phyloP scores from a whole-genome alignment of 2,113 vertebrate genomes.

The Nibea albiflora region DNA sequence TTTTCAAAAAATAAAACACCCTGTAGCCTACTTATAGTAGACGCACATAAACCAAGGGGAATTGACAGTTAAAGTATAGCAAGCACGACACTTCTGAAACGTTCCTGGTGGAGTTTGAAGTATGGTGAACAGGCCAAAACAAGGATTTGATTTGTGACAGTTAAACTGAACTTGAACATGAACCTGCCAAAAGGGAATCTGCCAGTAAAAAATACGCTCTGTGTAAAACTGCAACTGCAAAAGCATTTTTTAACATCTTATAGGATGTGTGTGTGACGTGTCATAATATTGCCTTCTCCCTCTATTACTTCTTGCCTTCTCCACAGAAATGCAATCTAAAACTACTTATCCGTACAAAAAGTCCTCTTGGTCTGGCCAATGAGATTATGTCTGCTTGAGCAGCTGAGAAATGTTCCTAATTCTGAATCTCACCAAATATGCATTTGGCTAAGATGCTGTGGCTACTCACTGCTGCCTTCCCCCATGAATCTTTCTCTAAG shows the following conservation, averaged over 20 bases:
- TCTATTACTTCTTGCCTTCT: constrained; percentile 23
- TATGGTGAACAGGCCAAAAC: too few species aligned
- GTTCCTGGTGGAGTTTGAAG: too few species aligned
- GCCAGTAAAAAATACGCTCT: background rate
- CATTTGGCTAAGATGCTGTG: constrained; percentile 34
- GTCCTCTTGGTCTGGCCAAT: constrained; percentile 39
- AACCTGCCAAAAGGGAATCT: background rate
- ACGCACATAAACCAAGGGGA: too few species aligned
- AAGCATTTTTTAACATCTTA: background rate
- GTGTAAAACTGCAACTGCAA: constrained; percentile 8
- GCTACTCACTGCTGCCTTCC: constrained; percentile 24
- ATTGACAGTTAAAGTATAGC: too few species aligned
- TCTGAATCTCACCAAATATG: constrained; percentile 44
- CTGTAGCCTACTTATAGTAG: too few species aligned
- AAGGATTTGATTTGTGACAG: too few species aligned
- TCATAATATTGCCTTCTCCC: constrained; percentile 14
- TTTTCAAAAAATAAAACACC: too few species aligned
- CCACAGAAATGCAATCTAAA: constrained; percentile 36
- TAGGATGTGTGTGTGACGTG: background rate
- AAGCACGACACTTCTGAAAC: too few species aligned
- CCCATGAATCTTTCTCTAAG: constrained; percentile 28
- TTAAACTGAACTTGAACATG: too few species aligned
- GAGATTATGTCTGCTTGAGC: constrained; percentile 68
- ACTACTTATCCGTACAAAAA: constrained; percentile 34
- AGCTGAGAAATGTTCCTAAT: constrained; percentile 63